Conservation (phyloP, 2,113 vertebrate species). For the Rhipidura dahli region DNA sequence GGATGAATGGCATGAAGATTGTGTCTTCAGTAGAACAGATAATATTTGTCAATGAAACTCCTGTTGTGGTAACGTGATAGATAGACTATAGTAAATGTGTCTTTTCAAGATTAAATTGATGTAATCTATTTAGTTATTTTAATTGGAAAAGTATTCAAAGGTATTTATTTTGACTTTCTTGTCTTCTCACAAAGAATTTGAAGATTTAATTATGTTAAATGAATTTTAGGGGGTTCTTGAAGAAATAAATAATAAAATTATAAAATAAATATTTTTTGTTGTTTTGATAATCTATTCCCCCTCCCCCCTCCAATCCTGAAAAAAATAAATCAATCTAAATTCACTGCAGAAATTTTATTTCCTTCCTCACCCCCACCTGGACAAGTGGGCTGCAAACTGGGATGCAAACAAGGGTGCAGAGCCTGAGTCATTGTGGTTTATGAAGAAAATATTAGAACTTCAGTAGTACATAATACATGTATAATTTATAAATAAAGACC, state of each 20-base stretch:
- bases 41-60: background rate
- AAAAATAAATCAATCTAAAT: background rate
- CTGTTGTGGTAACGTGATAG: background rate
- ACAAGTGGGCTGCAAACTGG: background rate
- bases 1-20: background rate
- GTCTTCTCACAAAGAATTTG: background rate
- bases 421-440: background rate
- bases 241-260: background rate
- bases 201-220: background rate
- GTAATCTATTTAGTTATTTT: background rate
- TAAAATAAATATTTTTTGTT: background rate
- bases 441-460: background rate
- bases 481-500: background rate
- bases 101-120: background rate
- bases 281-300: background rate
- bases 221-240: background rate
- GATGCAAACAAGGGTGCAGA: background rate
- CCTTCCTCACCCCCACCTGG: background rate
- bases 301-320: accelerated
- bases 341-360: background rate
- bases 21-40: background rate
- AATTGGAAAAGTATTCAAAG: background rate
- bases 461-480: background rate
- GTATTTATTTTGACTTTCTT: background rate
- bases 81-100: background rate